Evolutionary conservation across 37 sponge, comb jelly and placozoan genomes (phyloP), one percentile per base, ranked within the genome.

Genomic region (Ianthella basta): DNA sequence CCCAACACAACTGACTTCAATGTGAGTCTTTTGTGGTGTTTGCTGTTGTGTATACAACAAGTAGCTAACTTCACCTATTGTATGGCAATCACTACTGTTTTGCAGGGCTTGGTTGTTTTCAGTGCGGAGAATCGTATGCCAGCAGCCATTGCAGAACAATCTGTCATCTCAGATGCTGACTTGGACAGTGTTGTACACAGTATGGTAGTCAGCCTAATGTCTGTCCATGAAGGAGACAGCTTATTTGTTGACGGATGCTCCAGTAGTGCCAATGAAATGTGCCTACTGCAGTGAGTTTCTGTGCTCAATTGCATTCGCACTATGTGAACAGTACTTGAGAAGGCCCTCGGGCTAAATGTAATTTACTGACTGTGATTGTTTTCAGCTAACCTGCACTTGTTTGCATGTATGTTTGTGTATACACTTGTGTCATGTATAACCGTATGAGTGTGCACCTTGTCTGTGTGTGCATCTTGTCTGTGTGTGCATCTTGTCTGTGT

Each of bases 1-100:
- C 79, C 66, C 21, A 59, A 40, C 14, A 69, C 72, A 29, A 35
- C 70, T 25, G 41, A 81, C 0, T 87, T 84, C 61, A 72, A 84
- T 72, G 88, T 87, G 35, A 18, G 80, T 35, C 33, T 44, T 10
- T 8, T 10, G 50, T 44, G 50, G 27, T 56, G 72, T 72, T 27
- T 29, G 72, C 3, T 33, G 30, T 21, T 53, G 41, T 53, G 37
- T 40, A 77, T 4, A 5, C 56, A 20, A 32, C 34, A 18, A 68
- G 16, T n/a, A 79, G 41, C 2, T 44, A 38, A 19, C 27, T 53
- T 0, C 54, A 44, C 14, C 24, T 39, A 0, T 39, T 39, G 33
- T 27, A 15, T 38, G 18, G 18, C 33, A 34, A 55, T 29, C 60
- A 66, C 38, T 38, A 40, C 25, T 1, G 3, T 44, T n/a, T 44